Evolutionary conservation across 2,888 invertebrate species (phyloP), one percentile per base, ranked within the genome.

Genomic region (Dasypolia templi): DNA sequence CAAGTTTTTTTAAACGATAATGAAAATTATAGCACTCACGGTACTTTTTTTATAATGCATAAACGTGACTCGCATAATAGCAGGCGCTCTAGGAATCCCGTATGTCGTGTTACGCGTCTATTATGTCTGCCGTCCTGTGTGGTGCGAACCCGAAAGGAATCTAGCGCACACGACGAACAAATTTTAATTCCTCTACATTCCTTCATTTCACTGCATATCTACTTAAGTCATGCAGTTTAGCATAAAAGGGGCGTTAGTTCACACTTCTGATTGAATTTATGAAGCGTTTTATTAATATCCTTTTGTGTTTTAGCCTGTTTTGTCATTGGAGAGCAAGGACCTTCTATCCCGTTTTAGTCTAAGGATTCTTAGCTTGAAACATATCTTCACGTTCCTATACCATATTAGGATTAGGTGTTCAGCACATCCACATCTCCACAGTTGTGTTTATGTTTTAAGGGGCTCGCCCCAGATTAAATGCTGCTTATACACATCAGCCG

Each of bases 111-210:
- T n/a, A n/a, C 29, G 22, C n/a, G 49, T 11, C 51, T 19, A 3
- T 29, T 19, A 29, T 11, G 17, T 1, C 6, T 49, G n/a, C 2
- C 29, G 17, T 19, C 51, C 5, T 11, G 42, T 75, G 51, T 22
- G 14, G 44, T 17, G 19, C 29, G 49, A 26, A 49, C 49, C 44
- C 35, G 14, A 9, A 35, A 26, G 64, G 72, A 66, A 79, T 83
- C 62, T 79, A 79, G 64, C 55, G 51, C 83, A 79, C 29, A 35
- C 56, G 29, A 26, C 42, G 42, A 39, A 62, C 69, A 65, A 62
- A 79, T 65, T 64, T 70, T 26, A 71, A 78, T 82, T 64, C 83
- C 55, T 44, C 32, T 39, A 39, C 55, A 82, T 82, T 77, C 65
- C 77, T 39, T 32, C 56, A 22, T 64, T 59, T 74, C 51, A 65